Conservation (phyloP, 1,140 invertebrate species). For the Brachionus plicatilis region DNA sequence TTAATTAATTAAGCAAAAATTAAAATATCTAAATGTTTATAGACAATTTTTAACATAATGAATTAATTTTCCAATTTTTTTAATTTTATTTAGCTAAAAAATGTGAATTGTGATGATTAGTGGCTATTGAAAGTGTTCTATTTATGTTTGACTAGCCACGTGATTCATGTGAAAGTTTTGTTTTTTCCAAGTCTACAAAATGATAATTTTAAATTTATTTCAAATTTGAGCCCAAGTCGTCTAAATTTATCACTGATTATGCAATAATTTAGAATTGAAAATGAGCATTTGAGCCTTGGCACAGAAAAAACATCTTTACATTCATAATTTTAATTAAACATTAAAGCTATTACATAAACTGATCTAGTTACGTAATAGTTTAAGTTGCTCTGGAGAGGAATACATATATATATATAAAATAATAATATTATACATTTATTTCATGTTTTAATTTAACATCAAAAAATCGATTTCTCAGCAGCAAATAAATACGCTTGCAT, state of each 20-base stretch:
- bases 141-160: no score
- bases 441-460: background rate
- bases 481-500: background rate
- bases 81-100: no score
- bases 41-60: no score
- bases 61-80: no score
- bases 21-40: no score
- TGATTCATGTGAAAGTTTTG: no score
- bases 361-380: background rate
- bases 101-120: no score
- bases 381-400: background rate
- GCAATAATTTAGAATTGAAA: background rate
- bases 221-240: background rate
- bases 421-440: background rate
- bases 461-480: background rate
- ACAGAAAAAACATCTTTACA: background rate
- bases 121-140: no score
- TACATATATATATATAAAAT: no score
- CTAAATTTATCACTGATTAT: background rate
- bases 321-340: background rate
- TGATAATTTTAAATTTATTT: background rate
- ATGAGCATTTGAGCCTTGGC: background rate
- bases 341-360: background rate
- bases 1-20: no score
- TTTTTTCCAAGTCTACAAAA: no score